These are phyloP conservation scores for Echinometra lucunter DNA, from an alignment of 53 echinoderm and acorn worm genomes.

Conservation along the genomic window DNA sequence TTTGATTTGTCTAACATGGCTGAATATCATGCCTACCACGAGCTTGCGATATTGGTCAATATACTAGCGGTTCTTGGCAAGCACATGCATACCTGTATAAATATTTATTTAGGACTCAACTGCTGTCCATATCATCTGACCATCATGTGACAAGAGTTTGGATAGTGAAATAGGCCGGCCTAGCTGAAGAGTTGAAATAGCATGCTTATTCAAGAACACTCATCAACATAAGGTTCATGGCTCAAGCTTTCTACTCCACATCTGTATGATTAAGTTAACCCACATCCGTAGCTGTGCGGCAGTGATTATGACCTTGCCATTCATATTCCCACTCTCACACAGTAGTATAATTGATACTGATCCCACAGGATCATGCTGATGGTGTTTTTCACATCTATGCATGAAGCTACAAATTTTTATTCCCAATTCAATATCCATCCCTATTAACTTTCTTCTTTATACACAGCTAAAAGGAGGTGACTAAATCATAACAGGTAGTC, in stretches of 20 bases:
- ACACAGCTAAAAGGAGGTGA: background rate
- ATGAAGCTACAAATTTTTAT: background rate
- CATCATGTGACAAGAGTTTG: conserved; percentile 30
- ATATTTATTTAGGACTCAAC: background rate
- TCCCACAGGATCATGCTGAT: background rate
- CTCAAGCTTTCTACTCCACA: background rate
- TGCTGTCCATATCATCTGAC: conserved; percentile 15
- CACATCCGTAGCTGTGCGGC: conserved; percentile 50
- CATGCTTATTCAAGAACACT: conserved; percentile 25
- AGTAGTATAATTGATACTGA: conserved; percentile 3
- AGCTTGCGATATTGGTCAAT: background rate
- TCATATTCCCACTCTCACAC: conserved; percentile 5
- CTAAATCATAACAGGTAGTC: too few relatives aligned
- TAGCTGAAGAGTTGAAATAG: background rate
- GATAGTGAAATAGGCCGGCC: background rate
- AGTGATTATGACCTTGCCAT: conserved; percentile 46
- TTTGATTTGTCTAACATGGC: too few relatives aligned
- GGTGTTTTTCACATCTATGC: background rate
- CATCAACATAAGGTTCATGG: conserved; percentile 36
- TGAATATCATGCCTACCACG: background rate
- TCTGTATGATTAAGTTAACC: conserved; percentile 41
- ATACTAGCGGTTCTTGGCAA: background rate
- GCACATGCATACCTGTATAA: background rate
- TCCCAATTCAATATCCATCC: background rate
- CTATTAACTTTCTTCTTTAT: background rate